Conservation (phyloP, 2,888 invertebrate genomes). For the Abscondita cerata region DNA sequence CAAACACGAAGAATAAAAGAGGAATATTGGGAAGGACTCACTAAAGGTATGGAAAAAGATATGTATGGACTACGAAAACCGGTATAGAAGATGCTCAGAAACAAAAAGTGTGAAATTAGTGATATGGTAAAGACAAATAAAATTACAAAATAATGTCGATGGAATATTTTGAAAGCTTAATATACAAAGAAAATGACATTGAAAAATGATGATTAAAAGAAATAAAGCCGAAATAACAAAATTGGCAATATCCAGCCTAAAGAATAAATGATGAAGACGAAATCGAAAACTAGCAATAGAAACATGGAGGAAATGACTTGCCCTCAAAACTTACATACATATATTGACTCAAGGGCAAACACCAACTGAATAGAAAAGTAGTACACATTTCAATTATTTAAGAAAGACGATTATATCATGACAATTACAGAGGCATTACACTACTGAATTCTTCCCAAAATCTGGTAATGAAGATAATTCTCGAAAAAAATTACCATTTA, state of each 20-base stretch:
- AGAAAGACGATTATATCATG: background rate
- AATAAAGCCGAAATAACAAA: slow-evolving; percentile 11
- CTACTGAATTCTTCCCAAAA: slow-evolving; percentile 1
- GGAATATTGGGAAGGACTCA: too few species aligned
- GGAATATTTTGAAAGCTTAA: slow-evolving; percentile 7
- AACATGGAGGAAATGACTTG: background rate
- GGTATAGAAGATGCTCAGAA: slow-evolving; percentile 5
- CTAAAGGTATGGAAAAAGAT: slow-evolving; percentile 5
- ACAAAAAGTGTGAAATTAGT: background rate
- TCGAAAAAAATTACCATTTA: slow-evolving; percentile 8
- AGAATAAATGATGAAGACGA: background rate
- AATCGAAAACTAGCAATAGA: background rate
- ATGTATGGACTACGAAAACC: too few species aligned
- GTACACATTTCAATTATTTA: background rate
- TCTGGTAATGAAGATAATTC: background rate
- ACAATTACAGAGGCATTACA: background rate
- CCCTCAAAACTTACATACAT: slow-evolving; percentile 1
- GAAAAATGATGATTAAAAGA: background rate
- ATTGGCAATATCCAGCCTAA: slow-evolving; percentile 2
- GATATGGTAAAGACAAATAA: slow-evolving; percentile 8
- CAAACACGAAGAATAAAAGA: background rate
- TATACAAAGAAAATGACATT: slow-evolving; percentile 9
- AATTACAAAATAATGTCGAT: slow-evolving; percentile 3
- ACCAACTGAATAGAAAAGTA: too few species aligned
- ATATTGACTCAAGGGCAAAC: too few species aligned